phyloP scores from a whole-genome alignment of 2,797 vertebrate genomes.

The Tarsius wallacei region DNA sequence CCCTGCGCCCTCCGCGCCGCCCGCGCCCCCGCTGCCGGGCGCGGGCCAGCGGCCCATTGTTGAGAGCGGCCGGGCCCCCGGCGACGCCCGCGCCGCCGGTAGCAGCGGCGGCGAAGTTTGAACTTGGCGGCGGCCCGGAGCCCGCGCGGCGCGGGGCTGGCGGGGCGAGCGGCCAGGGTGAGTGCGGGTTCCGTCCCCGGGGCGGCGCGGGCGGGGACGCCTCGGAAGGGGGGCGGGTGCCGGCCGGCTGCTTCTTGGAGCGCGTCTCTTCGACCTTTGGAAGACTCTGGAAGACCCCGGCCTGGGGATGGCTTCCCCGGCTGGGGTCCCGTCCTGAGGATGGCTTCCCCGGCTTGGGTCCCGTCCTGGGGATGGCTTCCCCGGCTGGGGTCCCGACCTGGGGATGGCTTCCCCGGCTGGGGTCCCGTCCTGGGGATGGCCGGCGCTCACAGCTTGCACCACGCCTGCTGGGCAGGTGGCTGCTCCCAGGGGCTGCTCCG shows the following conservation, averaged over 20 bases:
- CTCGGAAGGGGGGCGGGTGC: neutral
- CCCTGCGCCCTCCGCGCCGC: neutral
- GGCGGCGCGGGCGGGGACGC: neutral
- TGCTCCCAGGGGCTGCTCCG: neutral
- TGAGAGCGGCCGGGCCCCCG: neutral
- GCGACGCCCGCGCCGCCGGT: conserved; percentile 21
- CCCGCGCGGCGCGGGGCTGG: neutral
- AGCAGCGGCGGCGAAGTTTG: conserved; percentile 48
- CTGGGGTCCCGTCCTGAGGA: too few relatives aligned
- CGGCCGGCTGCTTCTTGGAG: neutral
- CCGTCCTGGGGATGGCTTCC: neutral
- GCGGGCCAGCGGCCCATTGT: conserved; percentile 65
- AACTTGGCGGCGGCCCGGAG: conserved; percentile 77
- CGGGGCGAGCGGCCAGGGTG: conserved; percentile 30
- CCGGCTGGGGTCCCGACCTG: too few relatives aligned
- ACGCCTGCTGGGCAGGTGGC: neutral
- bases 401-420: too few relatives aligned
- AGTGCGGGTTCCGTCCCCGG: neutral
- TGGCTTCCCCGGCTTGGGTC: too few relatives aligned
- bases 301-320: neutral
- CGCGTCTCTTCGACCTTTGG: neutral
- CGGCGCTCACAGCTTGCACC: neutral
- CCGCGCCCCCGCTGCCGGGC: neutral
- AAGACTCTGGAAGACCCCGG: neutral
- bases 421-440: neutral